Evolutionary conservation across 2,113 vertebrate species (phyloP).

Genomic region (Typhlomys cinereus): DNA sequence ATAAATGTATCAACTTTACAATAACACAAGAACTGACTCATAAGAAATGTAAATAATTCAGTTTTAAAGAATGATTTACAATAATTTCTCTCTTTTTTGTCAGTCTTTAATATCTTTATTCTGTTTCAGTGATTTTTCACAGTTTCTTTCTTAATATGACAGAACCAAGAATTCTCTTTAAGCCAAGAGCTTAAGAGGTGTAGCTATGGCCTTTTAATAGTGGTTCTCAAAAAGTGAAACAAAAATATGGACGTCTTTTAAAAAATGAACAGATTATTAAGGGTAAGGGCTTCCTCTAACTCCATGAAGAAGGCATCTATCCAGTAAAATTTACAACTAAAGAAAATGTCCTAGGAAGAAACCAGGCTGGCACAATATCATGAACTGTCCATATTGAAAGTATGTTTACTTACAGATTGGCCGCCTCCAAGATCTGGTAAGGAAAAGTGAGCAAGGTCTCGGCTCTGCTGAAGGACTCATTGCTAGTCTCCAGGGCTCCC

Average conservation of each 20-base stretch:
- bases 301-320: background rate
- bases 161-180: slow-evolving; percentile 20
- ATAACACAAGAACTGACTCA: background rate
- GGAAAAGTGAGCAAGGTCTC: slow-evolving; percentile 92
- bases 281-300: background rate
- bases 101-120: slow-evolving; percentile 6
- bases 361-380: background rate
- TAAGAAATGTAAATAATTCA: background rate
- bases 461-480: slow-evolving; percentile 94
- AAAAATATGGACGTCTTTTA: background rate
- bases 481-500: slow-evolving; percentile 93
- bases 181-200: background rate
- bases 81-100: background rate
- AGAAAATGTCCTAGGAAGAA: background rate
- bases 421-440: slow-evolving; percentile 91
- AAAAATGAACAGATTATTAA: background rate
- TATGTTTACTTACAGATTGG: slow-evolving; percentile 84
- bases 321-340: background rate
- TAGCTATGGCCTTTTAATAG: background rate
- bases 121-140: background rate
- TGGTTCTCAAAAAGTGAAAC: background rate
- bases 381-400: background rate
- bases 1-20: background rate
- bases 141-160: slow-evolving; percentile 19
- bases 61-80: slow-evolving; percentile 9